Conservation (phyloP, 2,888 invertebrate genomes). For the Polymixis lichenea region DNA sequence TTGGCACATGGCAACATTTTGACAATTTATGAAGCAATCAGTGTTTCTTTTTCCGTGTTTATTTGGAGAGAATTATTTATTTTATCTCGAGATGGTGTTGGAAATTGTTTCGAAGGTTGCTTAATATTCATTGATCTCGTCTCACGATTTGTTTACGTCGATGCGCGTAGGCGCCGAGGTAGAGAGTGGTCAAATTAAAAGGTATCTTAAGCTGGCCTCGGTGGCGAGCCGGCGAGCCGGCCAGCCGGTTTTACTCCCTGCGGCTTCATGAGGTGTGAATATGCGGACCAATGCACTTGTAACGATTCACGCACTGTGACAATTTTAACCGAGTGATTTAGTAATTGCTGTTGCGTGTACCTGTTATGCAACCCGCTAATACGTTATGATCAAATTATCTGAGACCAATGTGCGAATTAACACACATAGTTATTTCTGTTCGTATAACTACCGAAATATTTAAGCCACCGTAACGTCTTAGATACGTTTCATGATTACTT, state of each 20-base stretch:
- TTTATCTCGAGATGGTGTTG: constrained; percentile 82
- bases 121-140: constrained; percentile 89
- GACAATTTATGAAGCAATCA: constrained; percentile 89
- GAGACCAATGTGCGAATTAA: constrained; percentile 26
- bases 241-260: constrained; percentile 81
- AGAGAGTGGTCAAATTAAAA: constrained; percentile 82
- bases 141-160: constrained; percentile 87
- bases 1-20: constrained; percentile 80
- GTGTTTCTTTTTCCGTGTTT: constrained; percentile 83
- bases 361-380: constrained; percentile 39
- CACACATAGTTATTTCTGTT: constrained; percentile 1
- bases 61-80: constrained; percentile 85
- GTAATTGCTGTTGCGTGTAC: constrained; percentile 44
- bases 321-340: constrained; percentile 73
- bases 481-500: constrained; percentile 53
- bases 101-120: constrained; percentile 85
- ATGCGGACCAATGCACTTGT: constrained; percentile 78
- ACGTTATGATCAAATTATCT: constrained; percentile 28
- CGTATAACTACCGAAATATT: constrained; percentile 17
- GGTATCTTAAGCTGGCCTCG: constrained; percentile 67
- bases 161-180: constrained; percentile 79
- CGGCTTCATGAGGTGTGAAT: constrained; percentile 86
- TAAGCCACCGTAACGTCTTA: constrained; percentile 34
- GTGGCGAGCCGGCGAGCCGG: constrained; percentile 49
- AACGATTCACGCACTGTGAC: constrained; percentile 77